phyloP scores from a whole-genome alignment of 2,888 invertebrate species.

The Tetragnatha montana region DNA sequence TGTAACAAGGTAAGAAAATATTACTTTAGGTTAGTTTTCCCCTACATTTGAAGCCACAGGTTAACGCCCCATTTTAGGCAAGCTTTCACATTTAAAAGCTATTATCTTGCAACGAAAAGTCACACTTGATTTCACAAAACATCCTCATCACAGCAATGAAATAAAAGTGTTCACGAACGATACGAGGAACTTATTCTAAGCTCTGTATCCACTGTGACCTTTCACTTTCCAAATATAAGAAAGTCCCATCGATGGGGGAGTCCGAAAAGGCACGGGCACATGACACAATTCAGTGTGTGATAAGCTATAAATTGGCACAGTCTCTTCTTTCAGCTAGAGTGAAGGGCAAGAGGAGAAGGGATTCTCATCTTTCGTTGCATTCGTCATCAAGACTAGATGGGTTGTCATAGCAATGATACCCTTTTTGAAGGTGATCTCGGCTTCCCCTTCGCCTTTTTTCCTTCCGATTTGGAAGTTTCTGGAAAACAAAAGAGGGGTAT shows the following conservation, averaged over 20 bases:
- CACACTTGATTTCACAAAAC: no score
- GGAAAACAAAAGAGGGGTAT: not conserved
- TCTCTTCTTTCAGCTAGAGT: conserved; percentile 6
- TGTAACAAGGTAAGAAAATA: no score
- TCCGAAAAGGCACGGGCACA: not conserved
- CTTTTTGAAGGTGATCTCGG: not conserved
- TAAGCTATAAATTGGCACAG: conserved; percentile 31
- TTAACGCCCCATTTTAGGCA: no score
- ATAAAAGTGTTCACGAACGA: not conserved
- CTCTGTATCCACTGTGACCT: not conserved
- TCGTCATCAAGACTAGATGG: conserved; percentile 65
- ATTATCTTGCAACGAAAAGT: no score
- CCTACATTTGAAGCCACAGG: no score
- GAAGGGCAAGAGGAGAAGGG: not conserved
- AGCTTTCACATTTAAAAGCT: no score
- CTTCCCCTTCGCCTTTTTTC: conserved; percentile 16
- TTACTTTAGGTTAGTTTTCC: no score
- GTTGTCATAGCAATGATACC: conserved; percentile 62
- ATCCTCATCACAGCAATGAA: not conserved
- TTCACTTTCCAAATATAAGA: no score
- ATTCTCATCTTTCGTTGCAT: conserved; percentile 35
- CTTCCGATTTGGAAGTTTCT: conserved; percentile 23
- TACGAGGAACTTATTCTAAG: not conserved
- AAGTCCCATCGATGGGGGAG: no score
- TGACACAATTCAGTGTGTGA: not conserved